A percentile compares a stretch with the other conserved stretches of the same genome.
phyloP scores from a whole-genome alignment of 2,113 vertebrate genomes.

The Sander vitreus region DNA sequence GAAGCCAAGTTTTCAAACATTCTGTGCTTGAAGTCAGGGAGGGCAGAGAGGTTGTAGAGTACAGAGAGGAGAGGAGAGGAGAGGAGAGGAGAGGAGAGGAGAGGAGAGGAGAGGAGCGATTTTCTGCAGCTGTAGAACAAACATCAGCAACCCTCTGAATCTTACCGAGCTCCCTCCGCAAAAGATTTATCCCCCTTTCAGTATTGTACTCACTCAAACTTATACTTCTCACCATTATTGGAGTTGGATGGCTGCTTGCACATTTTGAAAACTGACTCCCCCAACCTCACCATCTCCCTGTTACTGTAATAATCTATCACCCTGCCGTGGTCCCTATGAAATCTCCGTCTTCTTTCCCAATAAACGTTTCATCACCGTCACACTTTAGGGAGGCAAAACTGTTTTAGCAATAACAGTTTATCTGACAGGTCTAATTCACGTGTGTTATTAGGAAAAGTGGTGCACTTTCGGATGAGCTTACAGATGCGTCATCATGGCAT shows the following conservation, averaged over 20 bases:
- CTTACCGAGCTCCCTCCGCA: constrained; percentile 10
- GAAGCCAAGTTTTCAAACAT: constrained; percentile 64
- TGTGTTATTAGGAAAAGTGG: constrained; percentile 50
- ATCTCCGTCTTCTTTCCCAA: constrained; percentile 57
- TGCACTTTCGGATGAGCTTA: constrained; percentile 33
- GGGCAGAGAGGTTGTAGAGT: constrained; percentile 60
- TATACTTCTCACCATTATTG: constrained; percentile 38
- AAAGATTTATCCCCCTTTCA: constrained; percentile 28
- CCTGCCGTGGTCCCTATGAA: constrained; percentile 32
- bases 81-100: background rate
- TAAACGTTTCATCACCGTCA: constrained; percentile 58
- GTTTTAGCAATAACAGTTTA: constrained; percentile 61
- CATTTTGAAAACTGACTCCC: constrained; percentile 58
- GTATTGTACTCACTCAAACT: constrained; percentile 33
- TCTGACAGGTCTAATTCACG: constrained; percentile 56
- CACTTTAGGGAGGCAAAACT: constrained; percentile 44
- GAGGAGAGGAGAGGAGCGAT: background rate
- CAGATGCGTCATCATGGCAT: constrained; percentile 43
- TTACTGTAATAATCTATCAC: constrained; percentile 58
- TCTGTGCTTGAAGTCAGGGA: constrained; percentile 54
- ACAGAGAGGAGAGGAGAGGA: constrained; percentile 27
- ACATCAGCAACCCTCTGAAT: constrained; percentile 26
- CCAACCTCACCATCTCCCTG: constrained; percentile 24
- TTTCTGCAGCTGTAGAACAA: constrained; percentile 50
- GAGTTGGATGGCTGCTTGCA: constrained; percentile 51